Evolutionary conservation across 2,888 invertebrate species (phyloP).

Genomic region (Drosophila rellima): DNA sequence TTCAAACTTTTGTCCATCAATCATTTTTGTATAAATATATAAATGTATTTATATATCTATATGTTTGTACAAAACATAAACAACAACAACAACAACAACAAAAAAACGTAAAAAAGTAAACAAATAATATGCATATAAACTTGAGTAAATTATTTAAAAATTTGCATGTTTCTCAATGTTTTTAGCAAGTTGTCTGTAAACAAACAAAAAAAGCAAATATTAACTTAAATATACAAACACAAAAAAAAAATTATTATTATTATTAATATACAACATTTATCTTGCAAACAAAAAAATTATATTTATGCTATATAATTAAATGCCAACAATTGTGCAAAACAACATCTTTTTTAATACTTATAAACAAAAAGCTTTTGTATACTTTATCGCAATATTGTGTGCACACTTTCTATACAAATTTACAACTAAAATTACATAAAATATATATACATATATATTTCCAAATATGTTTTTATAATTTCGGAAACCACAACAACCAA

Average conservation of each 20-base stretch:
- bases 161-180: slow-evolving; percentile 86
- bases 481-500: slow-evolving; percentile 39
- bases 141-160: slow-evolving; percentile 76
- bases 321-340: slow-evolving; percentile 60
- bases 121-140: slow-evolving; percentile 62
- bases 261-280: slow-evolving; percentile 64
- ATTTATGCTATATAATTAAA: slow-evolving; percentile 65
- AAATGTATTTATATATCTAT: slow-evolving; percentile 15
- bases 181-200: slow-evolving; percentile 78
- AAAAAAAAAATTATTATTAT: slow-evolving; percentile 34
- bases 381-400: slow-evolving; percentile 67
- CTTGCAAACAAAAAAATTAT: slow-evolving; percentile 52
- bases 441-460: slow-evolving; percentile 50
- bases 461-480: slow-evolving; percentile 62
- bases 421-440: slow-evolving; percentile 46
- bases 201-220: slow-evolving; percentile 54
- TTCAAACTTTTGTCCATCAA: slow-evolving; percentile 27
- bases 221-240: slow-evolving; percentile 42
- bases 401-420: slow-evolving; percentile 63
- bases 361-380: slow-evolving; percentile 65
- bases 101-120: slow-evolving; percentile 25
- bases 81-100: slow-evolving; percentile 25
- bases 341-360: slow-evolving; percentile 38
- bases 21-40: slow-evolving; percentile 25
- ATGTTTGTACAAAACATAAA: slow-evolving; percentile 10